Evolutionary conservation across 1,140 invertebrate species (phyloP), one percentile per base, ranked within the genome.

Genomic region (Colletes gigas): DNA sequence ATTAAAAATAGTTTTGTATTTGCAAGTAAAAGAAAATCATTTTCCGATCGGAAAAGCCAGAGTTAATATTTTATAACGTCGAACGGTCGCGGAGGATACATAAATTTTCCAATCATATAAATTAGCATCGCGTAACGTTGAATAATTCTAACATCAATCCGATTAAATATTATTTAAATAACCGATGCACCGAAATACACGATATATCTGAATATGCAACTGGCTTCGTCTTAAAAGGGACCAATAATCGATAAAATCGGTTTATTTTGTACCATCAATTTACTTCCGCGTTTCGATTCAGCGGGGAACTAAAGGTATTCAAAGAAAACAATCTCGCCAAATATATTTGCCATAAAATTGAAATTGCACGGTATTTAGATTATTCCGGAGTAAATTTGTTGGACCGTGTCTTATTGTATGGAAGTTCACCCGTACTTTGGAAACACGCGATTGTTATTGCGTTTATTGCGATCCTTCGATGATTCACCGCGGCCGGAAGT

Each of bases 361-460:
- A 4, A 41, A 44, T 41, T 17, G n/a, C n/a, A n/a, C 39, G 30
- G 6, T n/a, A 15, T 72, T 63, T 6, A 3, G 7, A 1, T 8
- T 55, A 73, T 73, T 72, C 69, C 69, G 39, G 14, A 73, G 39
- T 47, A 72, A 30, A 72, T 73, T 65, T 73, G 54, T 72, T 72
- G 17, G 57, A 73, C 69, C 69, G 47, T 67, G 17, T 60, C 60
- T 15, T 14, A 52, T 50, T 59, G 19, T 59, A 39, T 50, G 8
- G 66, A 50, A 39, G 65, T 10, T 30, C 12, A 67, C 59, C 12
- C 50, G 50, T 10, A 50, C 8, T 62, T 72, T 47, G 1, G 7
- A 12, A 21, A 63, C 39, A 47, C 47, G 47, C 10, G 21, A 77
- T 71, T 55, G 50, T 63, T 47, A 59, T 12, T 47, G 44, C 21